phyloP scores from a whole-genome alignment of 1,140 invertebrate species.

The Rhynchophorus ferrugineus region DNA sequence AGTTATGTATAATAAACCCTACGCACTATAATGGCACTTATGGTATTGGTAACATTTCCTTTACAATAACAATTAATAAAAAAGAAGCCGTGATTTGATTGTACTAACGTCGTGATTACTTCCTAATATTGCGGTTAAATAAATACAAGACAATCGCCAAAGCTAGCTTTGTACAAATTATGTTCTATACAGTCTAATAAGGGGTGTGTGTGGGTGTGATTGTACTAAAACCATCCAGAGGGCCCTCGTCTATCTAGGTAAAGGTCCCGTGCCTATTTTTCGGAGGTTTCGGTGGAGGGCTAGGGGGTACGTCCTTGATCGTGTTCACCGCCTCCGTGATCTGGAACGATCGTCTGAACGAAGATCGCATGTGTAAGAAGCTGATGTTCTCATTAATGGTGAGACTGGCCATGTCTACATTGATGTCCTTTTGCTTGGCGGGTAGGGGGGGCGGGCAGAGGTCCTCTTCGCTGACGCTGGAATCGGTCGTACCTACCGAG shows the following conservation, averaged over 20 bases:
- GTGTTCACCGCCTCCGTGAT: conserved; percentile 14
- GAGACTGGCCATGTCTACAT: conserved; percentile 27
- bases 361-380: conserved; percentile 34
- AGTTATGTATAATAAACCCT: conserved; percentile 2
- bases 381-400: conserved; percentile 31
- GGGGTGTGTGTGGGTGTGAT: too few relatives aligned
- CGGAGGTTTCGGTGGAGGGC: conserved; percentile 52
- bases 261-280: conserved; percentile 39
- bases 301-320: conserved; percentile 44
- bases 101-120: too few relatives aligned
- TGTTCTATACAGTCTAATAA: too few relatives aligned
- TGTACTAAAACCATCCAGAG: too few relatives aligned
- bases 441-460: conserved; percentile 55
- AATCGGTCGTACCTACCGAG: conserved; percentile 58
- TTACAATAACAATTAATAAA: neutral
- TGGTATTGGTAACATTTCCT: conserved; percentile 19
- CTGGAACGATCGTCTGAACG: conserved; percentile 18
- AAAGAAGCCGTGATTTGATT: too few relatives aligned
- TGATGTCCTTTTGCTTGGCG: conserved; percentile 53
- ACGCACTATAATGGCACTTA: conserved; percentile 24
- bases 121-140: too few relatives aligned
- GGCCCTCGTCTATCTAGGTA: too few relatives aligned
- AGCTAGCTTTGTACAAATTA: too few relatives aligned
- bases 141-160: too few relatives aligned
- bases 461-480: conserved; percentile 59